Evolutionary conservation across 2,113 vertebrate genomes (phyloP).

Genomic region (Gulo gulo): DNA sequence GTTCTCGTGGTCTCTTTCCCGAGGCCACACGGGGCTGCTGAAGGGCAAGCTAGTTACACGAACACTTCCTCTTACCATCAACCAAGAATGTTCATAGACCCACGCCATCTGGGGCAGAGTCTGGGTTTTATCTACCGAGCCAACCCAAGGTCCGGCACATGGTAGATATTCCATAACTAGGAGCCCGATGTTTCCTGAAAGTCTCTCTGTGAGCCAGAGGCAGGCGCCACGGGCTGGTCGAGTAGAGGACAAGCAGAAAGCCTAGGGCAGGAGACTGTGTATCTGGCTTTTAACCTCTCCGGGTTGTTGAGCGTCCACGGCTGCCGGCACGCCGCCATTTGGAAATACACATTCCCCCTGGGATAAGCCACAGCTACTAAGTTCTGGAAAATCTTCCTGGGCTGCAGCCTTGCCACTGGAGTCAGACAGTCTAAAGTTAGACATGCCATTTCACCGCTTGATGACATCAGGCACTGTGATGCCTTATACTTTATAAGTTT

Average conservation of each 20-base stretch:
- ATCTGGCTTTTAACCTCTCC: neutral
- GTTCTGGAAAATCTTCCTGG: neutral
- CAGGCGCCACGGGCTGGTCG: neutral
- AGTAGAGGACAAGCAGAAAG: neutral
- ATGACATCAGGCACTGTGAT: neutral
- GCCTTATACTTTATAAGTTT: neutral
- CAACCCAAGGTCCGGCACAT: neutral
- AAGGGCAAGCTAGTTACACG: neutral
- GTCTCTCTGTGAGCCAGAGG: neutral
- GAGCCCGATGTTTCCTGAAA: neutral
- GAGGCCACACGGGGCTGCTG: neutral
- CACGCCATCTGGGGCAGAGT: neutral
- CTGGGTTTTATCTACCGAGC: neutral
- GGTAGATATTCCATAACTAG: neutral
- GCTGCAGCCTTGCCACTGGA: neutral
- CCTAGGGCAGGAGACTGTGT: neutral
- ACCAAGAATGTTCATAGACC: neutral
- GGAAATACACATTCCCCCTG: neutral
- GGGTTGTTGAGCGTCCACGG: neutral
- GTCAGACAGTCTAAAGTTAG: conserved; percentile 3
- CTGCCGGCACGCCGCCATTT: neutral
- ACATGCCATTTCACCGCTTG: neutral
- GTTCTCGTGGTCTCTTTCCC: neutral
- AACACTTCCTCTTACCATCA: neutral
- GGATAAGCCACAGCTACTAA: neutral